Evolutionary conservation across 2,888 invertebrate species (phyloP).

Genomic region (Drosophila pseudotalamancana): DNA sequence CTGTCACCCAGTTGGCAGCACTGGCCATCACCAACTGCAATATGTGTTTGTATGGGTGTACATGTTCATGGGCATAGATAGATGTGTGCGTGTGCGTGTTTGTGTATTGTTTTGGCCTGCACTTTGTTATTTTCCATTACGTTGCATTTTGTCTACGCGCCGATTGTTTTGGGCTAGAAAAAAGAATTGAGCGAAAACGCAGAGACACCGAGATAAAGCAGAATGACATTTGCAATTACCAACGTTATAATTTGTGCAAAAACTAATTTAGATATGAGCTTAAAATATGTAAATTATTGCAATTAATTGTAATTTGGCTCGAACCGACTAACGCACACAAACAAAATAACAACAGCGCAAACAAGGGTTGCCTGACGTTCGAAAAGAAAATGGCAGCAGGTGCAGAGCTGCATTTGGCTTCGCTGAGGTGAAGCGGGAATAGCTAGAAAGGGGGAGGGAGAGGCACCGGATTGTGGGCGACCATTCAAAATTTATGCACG

Average conservation of each 20-base stretch:
- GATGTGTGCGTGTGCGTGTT: slow-evolving; percentile 1
- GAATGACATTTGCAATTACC: slow-evolving; percentile 27
- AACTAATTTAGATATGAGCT: slow-evolving; percentile 31
- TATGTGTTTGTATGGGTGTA: neutral
- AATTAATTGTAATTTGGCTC: slow-evolving; percentile 68
- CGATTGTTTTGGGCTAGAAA: slow-evolving; percentile 32
- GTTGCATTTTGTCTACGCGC: slow-evolving; percentile 45
- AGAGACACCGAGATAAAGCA: slow-evolving; percentile 1
- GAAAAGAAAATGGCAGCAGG: slow-evolving; percentile 78
- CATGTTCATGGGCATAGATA: neutral
- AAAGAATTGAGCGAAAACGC: slow-evolving; percentile 12
- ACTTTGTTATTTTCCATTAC: slow-evolving; percentile 65
- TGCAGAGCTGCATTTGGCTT: slow-evolving; percentile 57
- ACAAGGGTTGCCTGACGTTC: slow-evolving; percentile 61
- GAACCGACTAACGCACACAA: slow-evolving; percentile 22
- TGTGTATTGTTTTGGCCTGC: slow-evolving; percentile 59
- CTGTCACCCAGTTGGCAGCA: slow-evolving; percentile 45
- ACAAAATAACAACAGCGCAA: slow-evolving; percentile 34
- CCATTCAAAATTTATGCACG: slow-evolving; percentile 51
- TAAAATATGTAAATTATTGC: slow-evolving; percentile 67
- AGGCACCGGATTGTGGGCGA: slow-evolving; percentile 27
- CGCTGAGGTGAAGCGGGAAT: slow-evolving; percentile 2
- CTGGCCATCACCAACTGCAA: slow-evolving; percentile 26
- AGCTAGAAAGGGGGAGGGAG: neutral
- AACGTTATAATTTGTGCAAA: slow-evolving; percentile 38